phyloP scores from a whole-genome alignment of 2,888 invertebrate genomes.

The Thecophora atra region DNA sequence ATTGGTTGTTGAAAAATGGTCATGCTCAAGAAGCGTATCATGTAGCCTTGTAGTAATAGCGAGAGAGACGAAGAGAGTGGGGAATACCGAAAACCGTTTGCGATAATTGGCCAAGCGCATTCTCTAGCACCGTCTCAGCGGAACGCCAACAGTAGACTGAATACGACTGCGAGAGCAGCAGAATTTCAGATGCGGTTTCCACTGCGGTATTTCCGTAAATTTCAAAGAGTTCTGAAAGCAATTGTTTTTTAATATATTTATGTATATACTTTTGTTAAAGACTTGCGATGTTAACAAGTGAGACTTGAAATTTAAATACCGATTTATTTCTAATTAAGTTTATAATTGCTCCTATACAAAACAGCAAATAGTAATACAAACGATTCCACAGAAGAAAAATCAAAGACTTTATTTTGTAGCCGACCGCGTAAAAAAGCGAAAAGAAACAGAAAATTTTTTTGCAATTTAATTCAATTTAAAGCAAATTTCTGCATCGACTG shows the following conservation, averaged over 20 bases:
- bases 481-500: background rate
- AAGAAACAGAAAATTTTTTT: background rate
- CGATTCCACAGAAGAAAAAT: background rate
- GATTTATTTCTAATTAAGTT: no score
- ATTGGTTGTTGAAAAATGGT: background rate
- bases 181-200: background rate
- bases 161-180: no score
- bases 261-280: background rate
- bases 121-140: background rate
- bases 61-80: no score
- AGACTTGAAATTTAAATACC: no score
- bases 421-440: background rate
- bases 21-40: no score
- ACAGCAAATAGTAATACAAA: background rate
- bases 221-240: background rate
- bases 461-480: background rate
- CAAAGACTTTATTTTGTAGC: background rate
- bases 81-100: constrained; percentile 22
- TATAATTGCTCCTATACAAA: no score
- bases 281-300: background rate
- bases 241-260: background rate
- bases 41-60: no score
- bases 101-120: constrained; percentile 41
- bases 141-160: background rate
- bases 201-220: background rate